Conservation (phyloP, 2,888 invertebrate genomes). For the Sturmia bella region DNA sequence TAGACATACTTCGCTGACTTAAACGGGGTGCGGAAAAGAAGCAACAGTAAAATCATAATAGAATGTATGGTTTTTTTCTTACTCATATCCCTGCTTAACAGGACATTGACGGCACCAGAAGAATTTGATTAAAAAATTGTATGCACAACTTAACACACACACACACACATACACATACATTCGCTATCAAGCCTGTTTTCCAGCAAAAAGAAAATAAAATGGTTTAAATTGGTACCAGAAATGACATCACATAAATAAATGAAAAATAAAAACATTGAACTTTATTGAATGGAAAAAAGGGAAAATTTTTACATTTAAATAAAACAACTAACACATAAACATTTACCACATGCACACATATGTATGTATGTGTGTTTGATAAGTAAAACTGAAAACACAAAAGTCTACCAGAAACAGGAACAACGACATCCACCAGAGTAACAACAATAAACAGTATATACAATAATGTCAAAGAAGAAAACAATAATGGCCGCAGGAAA, state of each 20-base stretch:
- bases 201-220: constrained; percentile 3
- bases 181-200: neutral
- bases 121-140: constrained; percentile 27
- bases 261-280: constrained; percentile 19
- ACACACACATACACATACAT: neutral
- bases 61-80: neutral
- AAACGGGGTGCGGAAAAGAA: constrained; percentile 8
- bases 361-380: neutral
- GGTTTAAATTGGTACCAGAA: constrained; percentile 33
- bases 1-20: constrained; percentile 49
- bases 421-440: neutral
- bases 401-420: constrained; percentile 3
- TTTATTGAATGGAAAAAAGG: constrained; percentile 13
- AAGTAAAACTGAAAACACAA: constrained; percentile 18
- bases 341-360: neutral
- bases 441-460: constrained; percentile 23
- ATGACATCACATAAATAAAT: constrained; percentile 54
- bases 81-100: constrained; percentile 40
- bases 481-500: constrained; percentile 59
- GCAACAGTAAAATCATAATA: constrained; percentile 1
- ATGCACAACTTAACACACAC: neutral
- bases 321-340: neutral
- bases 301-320: neutral
- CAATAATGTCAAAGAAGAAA: constrained; percentile 19
- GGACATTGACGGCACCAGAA: constrained; percentile 60